Percentiles rank a stretch among this genome's conserved stretches.
Conservation (phyloP, 35 echinoderm and acorn worm species). For the Lytechinus pictus region DNA sequence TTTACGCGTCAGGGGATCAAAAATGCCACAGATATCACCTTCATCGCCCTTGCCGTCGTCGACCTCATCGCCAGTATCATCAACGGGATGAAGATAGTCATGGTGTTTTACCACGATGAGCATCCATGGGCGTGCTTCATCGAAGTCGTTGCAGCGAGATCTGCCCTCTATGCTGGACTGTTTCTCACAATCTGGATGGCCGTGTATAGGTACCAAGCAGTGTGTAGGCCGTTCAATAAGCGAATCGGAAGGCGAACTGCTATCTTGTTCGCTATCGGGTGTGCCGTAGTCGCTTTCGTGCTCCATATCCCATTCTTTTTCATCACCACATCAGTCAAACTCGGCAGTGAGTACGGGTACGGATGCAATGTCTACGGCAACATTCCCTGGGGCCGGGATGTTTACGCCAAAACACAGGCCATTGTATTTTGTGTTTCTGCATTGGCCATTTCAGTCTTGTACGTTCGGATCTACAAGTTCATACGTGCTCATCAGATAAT, state of each 20-base stretch:
- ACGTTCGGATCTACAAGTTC: not conserved
- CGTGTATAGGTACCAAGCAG: not conserved
- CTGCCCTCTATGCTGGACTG: not conserved
- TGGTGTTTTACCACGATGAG: not conserved
- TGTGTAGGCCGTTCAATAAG: not conserved
- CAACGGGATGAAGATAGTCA: not conserved
- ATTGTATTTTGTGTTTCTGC: not conserved
- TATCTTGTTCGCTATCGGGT: not conserved
- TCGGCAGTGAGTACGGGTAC: not conserved
- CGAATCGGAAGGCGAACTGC: not conserved
- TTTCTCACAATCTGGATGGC: not conserved
- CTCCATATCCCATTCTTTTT: not conserved
- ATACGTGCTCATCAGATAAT: not conserved
- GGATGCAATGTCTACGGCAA: slow-evolving; percentile 8
- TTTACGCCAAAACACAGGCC: not conserved
- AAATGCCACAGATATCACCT: not conserved
- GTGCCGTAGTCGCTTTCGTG: not conserved
- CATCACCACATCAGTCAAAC: not conserved
- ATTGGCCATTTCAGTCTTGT: not conserved
- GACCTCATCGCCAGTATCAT: slow-evolving; percentile 18
- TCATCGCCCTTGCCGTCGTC: not conserved
- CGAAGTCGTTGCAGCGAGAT: not conserved
- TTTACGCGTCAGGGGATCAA: not conserved
- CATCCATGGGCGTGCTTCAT: not conserved
- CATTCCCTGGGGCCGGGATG: not conserved